Conservation (phyloP, 2,113 vertebrate species). For the Chlorodrepanis virens region DNA sequence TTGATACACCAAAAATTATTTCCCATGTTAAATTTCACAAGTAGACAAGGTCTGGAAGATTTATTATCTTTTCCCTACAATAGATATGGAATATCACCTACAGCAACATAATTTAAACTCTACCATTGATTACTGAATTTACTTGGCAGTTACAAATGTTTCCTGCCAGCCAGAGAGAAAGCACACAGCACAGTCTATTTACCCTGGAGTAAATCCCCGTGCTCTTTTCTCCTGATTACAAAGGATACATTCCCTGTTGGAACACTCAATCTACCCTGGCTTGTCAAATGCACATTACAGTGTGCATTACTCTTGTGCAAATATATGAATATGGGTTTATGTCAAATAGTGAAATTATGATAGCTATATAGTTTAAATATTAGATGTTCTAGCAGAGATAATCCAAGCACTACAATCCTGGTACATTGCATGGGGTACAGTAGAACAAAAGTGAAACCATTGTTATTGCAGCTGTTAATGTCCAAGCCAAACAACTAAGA, state of each 20-base stretch:
- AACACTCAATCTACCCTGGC: background rate
- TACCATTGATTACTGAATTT: background rate
- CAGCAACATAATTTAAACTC: background rate
- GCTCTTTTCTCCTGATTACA: background rate
- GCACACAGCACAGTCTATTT: background rate
- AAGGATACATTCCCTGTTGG: background rate
- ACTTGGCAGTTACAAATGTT: background rate
- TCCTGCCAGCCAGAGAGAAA: background rate
- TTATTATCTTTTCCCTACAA: background rate
- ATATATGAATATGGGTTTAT: background rate
- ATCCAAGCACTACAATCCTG: background rate
- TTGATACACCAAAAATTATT: background rate
- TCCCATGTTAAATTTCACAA: background rate
- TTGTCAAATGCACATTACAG: background rate
- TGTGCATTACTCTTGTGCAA: background rate
- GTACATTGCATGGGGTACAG: background rate
- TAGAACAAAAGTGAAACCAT: background rate
- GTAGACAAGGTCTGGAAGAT: background rate
- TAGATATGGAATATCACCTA: background rate
- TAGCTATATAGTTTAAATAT: background rate
- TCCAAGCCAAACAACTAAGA: background rate
- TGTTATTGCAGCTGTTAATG: background rate
- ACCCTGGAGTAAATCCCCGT: background rate
- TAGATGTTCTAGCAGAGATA: background rate
- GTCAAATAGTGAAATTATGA: background rate